Evolutionary conservation across 2,113 vertebrate genomes (phyloP), one percentile per base, ranked within the genome.

Genomic region (Alligator mississippiensis): DNA sequence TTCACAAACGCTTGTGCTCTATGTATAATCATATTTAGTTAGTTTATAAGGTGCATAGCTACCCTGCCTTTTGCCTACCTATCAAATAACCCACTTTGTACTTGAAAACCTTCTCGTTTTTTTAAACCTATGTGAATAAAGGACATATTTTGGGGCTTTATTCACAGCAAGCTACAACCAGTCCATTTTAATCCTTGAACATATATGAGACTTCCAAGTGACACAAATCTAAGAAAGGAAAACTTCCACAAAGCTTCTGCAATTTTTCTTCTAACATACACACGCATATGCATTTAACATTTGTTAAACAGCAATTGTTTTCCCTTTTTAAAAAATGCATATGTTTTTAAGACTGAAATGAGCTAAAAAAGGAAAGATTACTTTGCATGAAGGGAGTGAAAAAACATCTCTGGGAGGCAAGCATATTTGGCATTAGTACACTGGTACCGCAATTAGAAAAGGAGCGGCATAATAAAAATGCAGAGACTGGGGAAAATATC

Each of bases 41-140:
- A 47, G 47, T 47, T 47, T 47, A 47, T 47, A 47, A 47, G 47
- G 47, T 47, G 47, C 47, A 47, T 9, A 47, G 47, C 47, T 47
- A 47, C 47, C 47, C 47, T 8, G 47, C 47, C 47, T 47, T 47
- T 47, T 47, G 47, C 7, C 47, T 47, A 9, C 4, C 24, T 30
- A 85, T 18, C 58, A 91, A 92, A 93, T 59, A 91, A 90, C 9
- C 11, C 18, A 63, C 21, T 30, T 61, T 4, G 58, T 1, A 4
- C 5, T 16, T 8, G 9, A 84, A 80, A 47, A 85, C 1, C 5
- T 59, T 68, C 25, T n/a, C 0, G 0, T 3, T 66, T 55, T 54
- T 66, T 91, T 91, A 47, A 47, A 47, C 7, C 17, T 66, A 30
- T 1, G 3, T 5, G 54, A 6, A 54, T 16, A 68, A 68, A 30